A percentile compares a stretch with the other conserved stretches of the same genome.
phyloP scores from a whole-genome alignment of 1,140 invertebrate genomes.

The Orchestia grillus region DNA sequence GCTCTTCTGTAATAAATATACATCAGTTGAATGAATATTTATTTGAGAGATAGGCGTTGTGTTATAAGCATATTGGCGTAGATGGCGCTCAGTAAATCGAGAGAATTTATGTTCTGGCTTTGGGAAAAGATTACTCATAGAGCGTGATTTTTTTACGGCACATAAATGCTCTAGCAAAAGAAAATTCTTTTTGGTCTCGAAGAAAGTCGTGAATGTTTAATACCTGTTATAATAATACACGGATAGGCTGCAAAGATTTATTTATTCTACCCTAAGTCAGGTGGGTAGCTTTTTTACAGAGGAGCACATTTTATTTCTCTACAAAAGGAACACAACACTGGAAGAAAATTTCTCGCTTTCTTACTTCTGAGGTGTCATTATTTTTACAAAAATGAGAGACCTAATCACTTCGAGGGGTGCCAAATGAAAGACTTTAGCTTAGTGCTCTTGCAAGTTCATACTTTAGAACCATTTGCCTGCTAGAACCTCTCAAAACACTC shows the following conservation, averaged over 20 bases:
- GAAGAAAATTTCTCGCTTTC: neutral
- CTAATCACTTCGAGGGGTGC: no score
- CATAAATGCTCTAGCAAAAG: no score
- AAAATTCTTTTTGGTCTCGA: no score
- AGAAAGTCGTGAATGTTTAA: neutral
- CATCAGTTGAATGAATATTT: neutral
- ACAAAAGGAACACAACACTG: no score
- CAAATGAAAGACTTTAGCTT: neutral
- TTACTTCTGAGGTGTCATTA: neutral
- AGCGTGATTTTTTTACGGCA: neutral
- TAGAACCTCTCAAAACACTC: neutral
- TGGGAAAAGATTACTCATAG: neutral
- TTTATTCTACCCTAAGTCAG: no score
- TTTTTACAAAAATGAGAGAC: neutral
- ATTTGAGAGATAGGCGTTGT: neutral
- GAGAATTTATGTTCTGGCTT: neutral
- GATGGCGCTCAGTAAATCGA: neutral
- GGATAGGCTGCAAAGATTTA: no score
- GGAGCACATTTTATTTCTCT: no score
- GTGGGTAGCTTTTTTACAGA: no score
- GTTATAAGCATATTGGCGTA: neutral
- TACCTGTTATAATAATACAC: neutral
- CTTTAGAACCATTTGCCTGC: neutral
- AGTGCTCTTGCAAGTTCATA: neutral
- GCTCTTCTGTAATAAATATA: neutral